phyloP scores from a whole-genome alignment of 2,888 invertebrate species.

The Tromatobia lineatoria region DNA sequence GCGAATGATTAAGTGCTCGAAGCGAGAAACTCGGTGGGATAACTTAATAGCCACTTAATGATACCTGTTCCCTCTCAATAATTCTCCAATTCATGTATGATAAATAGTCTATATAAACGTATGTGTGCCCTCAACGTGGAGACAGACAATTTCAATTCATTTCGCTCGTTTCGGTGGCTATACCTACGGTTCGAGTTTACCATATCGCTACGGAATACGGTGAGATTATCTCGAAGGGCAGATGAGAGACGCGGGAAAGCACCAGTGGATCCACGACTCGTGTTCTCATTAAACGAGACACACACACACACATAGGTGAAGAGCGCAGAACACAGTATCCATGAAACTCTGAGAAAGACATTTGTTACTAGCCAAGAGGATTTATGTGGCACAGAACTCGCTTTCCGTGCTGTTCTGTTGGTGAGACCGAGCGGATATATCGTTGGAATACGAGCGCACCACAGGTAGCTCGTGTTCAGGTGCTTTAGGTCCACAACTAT shows the following conservation, averaged over 20 bases:
- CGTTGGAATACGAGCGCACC: constrained; percentile 64
- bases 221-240: constrained; percentile 25
- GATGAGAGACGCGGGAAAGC: constrained; percentile 26
- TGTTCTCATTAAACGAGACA: constrained; percentile 66
- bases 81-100: constrained; percentile 36
- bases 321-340: constrained; percentile 61
- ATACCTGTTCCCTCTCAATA: constrained; percentile 52
- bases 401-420: constrained; percentile 67
- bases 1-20: constrained; percentile 53
- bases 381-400: constrained; percentile 76
- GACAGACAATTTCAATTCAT: constrained; percentile 53
- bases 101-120: constrained; percentile 17
- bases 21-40: constrained; percentile 42
- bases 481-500: constrained; percentile 67
- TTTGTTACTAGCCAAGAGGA: constrained; percentile 73
- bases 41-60: constrained; percentile 63
- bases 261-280: constrained; percentile 53
- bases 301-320: constrained; percentile 43
- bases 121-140: neutral
- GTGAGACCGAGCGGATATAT: constrained; percentile 54
- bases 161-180: constrained; percentile 38
- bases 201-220: constrained; percentile 24
- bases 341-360: constrained; percentile 70
- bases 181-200: constrained; percentile 15
- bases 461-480: constrained; percentile 74